Percentiles rank a stretch among this genome's conserved stretches.
Evolutionary conservation across 2,888 invertebrate genomes (phyloP).

Genomic region (Bruchidius siliquastri): DNA sequence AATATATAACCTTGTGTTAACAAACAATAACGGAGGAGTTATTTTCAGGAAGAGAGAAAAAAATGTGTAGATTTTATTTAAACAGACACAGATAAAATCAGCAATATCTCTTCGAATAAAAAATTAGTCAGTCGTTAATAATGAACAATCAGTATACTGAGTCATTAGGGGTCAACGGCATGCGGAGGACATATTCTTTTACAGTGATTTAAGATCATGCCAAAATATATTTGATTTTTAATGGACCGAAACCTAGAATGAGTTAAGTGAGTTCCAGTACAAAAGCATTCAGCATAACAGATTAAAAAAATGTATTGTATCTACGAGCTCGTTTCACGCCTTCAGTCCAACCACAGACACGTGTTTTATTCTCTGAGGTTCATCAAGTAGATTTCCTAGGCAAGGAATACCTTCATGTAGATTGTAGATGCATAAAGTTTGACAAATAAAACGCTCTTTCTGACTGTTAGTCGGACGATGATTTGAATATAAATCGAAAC

Average conservation of each 20-base stretch:
- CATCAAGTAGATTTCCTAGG: too few relatives aligned
- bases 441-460: too few relatives aligned
- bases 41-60: not conserved
- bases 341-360: too few relatives aligned
- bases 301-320: too few relatives aligned
- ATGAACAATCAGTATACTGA: not conserved
- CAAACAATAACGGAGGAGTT: too few relatives aligned
- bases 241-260: not conserved
- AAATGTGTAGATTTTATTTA: conserved; percentile 3
- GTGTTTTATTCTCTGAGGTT: too few relatives aligned
- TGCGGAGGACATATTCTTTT: not conserved
- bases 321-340: too few relatives aligned
- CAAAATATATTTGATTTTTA: not conserved
- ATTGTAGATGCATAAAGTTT: too few relatives aligned
- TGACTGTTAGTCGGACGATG: too few relatives aligned
- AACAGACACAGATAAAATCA: not conserved
- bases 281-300: not conserved
- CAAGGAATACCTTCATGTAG: too few relatives aligned
- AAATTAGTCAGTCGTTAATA: not conserved
- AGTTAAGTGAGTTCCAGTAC: not conserved
- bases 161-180: not conserved
- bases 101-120: not conserved
- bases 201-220: not conserved
- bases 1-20: too few relatives aligned
- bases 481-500: too few relatives aligned